These are phyloP conservation scores for Mustelus asterias DNA, from an alignment of 2,113 vertebrate genomes.

Conservation along the genomic window DNA sequence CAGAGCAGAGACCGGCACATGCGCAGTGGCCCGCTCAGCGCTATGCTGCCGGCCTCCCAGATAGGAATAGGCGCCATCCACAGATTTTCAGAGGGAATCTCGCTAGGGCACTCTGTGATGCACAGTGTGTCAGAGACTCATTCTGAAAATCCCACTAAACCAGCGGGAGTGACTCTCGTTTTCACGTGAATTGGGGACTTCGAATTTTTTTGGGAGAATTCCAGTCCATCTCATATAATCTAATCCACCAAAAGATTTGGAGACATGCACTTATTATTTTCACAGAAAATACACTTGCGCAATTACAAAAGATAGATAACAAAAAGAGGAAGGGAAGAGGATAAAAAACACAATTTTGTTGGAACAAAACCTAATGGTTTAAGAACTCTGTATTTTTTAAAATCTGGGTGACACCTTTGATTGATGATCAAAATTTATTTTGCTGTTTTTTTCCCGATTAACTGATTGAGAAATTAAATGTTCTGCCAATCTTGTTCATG, in stretches of 20 bases:
- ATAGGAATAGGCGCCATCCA: no score
- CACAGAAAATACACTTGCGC: neutral
- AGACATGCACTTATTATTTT: neutral
- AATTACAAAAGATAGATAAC: neutral
- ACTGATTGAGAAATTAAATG: neutral
- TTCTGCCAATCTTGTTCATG: neutral
- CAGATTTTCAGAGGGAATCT: no score
- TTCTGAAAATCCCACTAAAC: no score
- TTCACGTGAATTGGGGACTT: no score
- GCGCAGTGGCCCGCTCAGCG: no score
- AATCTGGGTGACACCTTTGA: neutral
- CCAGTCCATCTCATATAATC: neutral
- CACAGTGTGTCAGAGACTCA: no score
- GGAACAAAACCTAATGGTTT: neutral
- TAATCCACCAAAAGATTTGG: neutral
- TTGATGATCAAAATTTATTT: neutral
- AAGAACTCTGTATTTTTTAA: neutral
- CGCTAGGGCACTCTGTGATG: no score
- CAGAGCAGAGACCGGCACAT: no score
- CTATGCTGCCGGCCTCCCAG: no score
- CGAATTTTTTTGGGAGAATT: no score
- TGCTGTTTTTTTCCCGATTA: neutral
- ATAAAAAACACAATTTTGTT: neutral
- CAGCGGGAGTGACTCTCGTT: no score
- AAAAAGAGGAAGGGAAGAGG: neutral